These are phyloP conservation scores for Diaprepes abbreviatus DNA, from an alignment of 2,888 invertebrate species.

Conservation along the genomic window DNA sequence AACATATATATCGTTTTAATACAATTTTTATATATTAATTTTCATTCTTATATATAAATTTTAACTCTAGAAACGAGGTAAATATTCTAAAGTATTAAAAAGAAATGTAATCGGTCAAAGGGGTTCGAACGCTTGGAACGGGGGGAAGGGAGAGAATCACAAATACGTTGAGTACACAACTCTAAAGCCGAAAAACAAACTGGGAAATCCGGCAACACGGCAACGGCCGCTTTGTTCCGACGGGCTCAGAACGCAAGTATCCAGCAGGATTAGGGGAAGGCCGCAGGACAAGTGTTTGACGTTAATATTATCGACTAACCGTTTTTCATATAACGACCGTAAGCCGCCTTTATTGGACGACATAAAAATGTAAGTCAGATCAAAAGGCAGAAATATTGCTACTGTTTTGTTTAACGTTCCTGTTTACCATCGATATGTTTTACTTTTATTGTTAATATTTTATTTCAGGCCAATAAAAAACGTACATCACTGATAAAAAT, in stretches of 20 bases:
- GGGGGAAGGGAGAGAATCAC: conserved; percentile 7
- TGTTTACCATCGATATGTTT: conserved; percentile 23
- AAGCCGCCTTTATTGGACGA: conserved; percentile 54
- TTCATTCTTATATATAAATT: too few relatives aligned
- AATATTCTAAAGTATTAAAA: too few relatives aligned
- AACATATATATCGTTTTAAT: too few relatives aligned
- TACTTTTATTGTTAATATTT: neutral
- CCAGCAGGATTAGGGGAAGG: conserved; percentile 61
- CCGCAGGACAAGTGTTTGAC: conserved; percentile 62
- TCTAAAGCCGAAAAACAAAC: conserved; percentile 63
- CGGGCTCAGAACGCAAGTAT: conserved; percentile 63
- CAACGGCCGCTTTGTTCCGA: conserved; percentile 63
- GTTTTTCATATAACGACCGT: conserved; percentile 58
- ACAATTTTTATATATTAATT: too few relatives aligned
- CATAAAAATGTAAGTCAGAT: conserved; percentile 26
- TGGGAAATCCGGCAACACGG: conserved; percentile 61
- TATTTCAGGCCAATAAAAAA: neutral
- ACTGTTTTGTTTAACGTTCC: conserved; percentile 20
- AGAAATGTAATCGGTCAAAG: conserved; percentile 1
- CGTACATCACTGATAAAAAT: too few relatives aligned
- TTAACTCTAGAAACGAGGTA: too few relatives aligned
- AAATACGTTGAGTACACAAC: conserved; percentile 47
- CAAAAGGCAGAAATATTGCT: conserved; percentile 29
- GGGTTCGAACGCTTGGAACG: neutral
- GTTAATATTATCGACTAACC: conserved; percentile 62